A percentile compares a stretch with the other conserved stretches of the same genome.
phyloP scores from a whole-genome alignment of 2,888 invertebrate species.

The Stenotaenia linearis region DNA sequence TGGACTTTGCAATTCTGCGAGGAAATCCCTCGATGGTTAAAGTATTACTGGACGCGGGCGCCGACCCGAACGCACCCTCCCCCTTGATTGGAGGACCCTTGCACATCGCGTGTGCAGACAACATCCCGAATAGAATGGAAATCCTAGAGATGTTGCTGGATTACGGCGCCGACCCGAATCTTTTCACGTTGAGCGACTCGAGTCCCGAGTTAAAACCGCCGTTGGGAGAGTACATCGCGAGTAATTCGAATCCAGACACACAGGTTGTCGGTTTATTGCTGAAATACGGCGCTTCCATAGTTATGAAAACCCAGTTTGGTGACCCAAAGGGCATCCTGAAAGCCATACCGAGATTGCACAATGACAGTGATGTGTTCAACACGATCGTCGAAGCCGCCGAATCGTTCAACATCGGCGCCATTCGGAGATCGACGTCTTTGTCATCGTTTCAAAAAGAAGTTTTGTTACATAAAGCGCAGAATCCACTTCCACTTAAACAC shows the following conservation, averaged over 20 bases:
- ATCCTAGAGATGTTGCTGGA: conserved; percentile 47
- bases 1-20: conserved; percentile 78
- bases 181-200: conserved; percentile 64
- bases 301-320: conserved; percentile 75
- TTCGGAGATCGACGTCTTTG: conserved; percentile 63
- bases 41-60: conserved; percentile 54
- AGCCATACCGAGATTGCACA: conserved; percentile 62
- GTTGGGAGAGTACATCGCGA: conserved; percentile 73
- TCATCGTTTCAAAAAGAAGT: conserved; percentile 60
- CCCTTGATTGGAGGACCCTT: conserved; percentile 74
- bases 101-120: conserved; percentile 76
- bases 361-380: conserved; percentile 55
- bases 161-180: conserved; percentile 52
- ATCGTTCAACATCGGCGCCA: conserved; percentile 72
- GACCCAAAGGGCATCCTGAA: conserved; percentile 78
- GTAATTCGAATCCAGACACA: conserved; percentile 62
- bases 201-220: conserved; percentile 69
- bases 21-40: conserved; percentile 54
- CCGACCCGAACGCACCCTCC: conserved; percentile 70
- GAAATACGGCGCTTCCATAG: conserved; percentile 70
- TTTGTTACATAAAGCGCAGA: conserved; percentile 61
- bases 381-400: conserved; percentile 67
- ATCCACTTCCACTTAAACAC: conserved; percentile 61
- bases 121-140: conserved; percentile 59
- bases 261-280: conserved; percentile 64